phyloP scores from a whole-genome alignment of 2,797 vertebrate species.

The Chiloscyllium punctatum region DNA sequence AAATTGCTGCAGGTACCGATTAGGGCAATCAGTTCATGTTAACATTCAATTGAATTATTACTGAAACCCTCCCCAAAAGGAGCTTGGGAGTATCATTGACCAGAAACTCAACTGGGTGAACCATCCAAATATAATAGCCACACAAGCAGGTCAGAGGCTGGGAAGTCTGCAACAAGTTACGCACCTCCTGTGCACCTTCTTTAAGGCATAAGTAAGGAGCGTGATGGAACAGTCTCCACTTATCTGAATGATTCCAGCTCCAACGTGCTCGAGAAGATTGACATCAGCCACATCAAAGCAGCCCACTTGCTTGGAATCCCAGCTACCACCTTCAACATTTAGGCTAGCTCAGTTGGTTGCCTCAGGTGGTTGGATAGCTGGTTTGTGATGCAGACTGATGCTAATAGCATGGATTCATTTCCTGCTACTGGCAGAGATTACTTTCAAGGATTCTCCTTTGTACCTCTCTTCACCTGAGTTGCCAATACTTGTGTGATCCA shows the following conservation, averaged over 20 bases:
- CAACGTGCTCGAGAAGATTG: not conserved
- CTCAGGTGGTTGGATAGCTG: too few species aligned
- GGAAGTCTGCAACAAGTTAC: not conserved
- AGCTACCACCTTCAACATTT: too few species aligned
- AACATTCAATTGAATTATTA: not conserved
- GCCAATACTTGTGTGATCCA: not conserved
- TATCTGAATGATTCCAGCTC: not conserved
- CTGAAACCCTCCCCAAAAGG: not conserved
- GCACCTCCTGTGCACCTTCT: not conserved
- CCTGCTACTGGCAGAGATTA: too few species aligned
- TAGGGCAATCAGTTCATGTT: not conserved
- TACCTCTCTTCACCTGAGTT: not conserved
- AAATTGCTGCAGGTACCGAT: not conserved
- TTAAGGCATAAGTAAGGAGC: too few species aligned
- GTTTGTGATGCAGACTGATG: too few species aligned
- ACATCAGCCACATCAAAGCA: not conserved
- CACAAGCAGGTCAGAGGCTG: not conserved
- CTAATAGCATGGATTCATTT: too few species aligned
- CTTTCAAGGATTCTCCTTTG: too few species aligned
- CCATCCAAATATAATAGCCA: not conserved
- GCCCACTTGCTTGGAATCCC: too few species aligned
- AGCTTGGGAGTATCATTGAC: not conserved
- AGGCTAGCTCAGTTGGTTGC: too few species aligned
- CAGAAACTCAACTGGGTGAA: not conserved
- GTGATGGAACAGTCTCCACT: not conserved